Base-by-base conservation (phyloP, 2,888 invertebrate genomes). In the Protodeltote pygarga region DNA sequence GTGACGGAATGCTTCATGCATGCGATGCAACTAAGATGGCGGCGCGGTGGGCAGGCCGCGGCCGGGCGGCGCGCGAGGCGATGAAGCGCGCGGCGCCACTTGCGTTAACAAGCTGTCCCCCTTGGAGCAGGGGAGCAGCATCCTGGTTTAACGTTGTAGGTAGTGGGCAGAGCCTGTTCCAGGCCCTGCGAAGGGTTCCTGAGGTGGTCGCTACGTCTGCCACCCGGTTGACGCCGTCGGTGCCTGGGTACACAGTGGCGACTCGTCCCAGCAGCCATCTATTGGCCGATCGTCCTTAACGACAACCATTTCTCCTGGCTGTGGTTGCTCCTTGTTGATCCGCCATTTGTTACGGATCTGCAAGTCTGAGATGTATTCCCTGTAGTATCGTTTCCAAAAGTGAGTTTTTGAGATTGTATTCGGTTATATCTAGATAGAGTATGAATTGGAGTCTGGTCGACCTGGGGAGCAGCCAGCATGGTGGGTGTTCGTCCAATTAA, bases 261-360 rank as follows among this genome's bases (percentile, higher is more conserved):
- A 45, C 31, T 10, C 45, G 29, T 8, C 45, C 45, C 16, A 45
- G 35, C 29, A 45, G 35, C 45, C 45, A 45, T 37, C 28, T 21
- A 13, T 23, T 29, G n/a, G 45, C 24, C 37, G 17, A 17, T 32
- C 32, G 15, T 32, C 32, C n/a, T 27, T 27, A 11, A 27, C 8
- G 27, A 27, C 5, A 14, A 27, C 27, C 27, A 27, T 27, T 6
- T 27, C 27, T 27, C 27, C 27, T 27, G 20, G 2, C 3, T 20
- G 20, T 20, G 20, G 20, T 20, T 20, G 20, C n/a, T n/a, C 20
- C n/a, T 5, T 20, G 20, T 20, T n/a, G 5, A n/a, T 20, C 2
- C 20, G 20, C 20, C 29, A 39, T 17, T 39, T 29, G 29, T 29
- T 16, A 17, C 29, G 29, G 29, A 29, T 29, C 29, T 29, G 29